Base-by-base conservation (phyloP, 2,113 vertebrate species). In the Motacilla alba region DNA sequence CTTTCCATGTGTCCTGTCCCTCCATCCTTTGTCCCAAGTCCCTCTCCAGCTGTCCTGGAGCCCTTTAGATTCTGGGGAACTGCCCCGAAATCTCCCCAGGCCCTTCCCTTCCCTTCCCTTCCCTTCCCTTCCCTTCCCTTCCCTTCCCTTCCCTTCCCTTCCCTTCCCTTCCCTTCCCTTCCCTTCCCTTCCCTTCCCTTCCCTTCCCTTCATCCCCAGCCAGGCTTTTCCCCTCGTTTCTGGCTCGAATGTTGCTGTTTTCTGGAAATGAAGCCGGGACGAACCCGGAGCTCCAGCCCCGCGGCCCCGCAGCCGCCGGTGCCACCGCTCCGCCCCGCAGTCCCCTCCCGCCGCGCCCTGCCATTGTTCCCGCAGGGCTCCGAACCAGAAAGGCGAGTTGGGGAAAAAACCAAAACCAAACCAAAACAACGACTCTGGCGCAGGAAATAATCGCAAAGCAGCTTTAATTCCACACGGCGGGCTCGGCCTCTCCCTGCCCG, bases 351-450 rank as follows among this genome's bases (percentile, higher is more conserved):
- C 83, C 82, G 56, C 16, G 0, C 90, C 78, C 86, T 41, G n/a
- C 69, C 81, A 81, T 46, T 92, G 72, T 90, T 87, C 37, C 94
- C 94, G 1, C 58, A 16, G 94, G 93, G 74, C 66, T 95, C 58
- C 91, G 95, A 97, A 96, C 95, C 87, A 76, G 96, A 96, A 94
- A 93, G 66, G 44, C 53, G 15, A 96, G 93, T 83, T 4, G 17
- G 47, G 20, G 13, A 33, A 8, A 39, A 59, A 49, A 75, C 70
- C 8, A 27, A 58, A 20, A 9, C 22, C 27, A 35, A 31, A 13
- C 20, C 37, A 26, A 47, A 52, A 30, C 49, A 22, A 23, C 55
- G 39, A 22, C 18, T 37, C 52, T 0, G 2, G 90, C 67, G 75
- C 85, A 83, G 93, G 93, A 82, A 95, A 91, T 80, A 63, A 77